Percentiles rank a stretch among this genome's conserved stretches.
Conservation (phyloP, 2,113 vertebrate genomes). For the Irena cyanogastra region DNA sequence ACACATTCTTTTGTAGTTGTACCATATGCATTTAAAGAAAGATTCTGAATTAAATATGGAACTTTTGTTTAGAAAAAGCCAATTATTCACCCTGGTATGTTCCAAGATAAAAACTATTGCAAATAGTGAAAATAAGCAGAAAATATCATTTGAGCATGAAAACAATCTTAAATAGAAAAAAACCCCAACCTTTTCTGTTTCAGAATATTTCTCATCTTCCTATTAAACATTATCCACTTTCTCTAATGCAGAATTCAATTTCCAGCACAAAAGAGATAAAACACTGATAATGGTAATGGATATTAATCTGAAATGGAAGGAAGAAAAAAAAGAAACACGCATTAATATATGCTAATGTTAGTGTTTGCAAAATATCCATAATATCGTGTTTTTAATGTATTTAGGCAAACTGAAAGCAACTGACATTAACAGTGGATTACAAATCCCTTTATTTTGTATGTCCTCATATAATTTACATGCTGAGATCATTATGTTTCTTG, state of each 20-base stretch:
- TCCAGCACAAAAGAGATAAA: constrained; percentile 54
- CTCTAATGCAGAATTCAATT: constrained; percentile 66
- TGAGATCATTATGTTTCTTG: constrained; percentile 44
- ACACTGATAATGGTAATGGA: constrained; percentile 65
- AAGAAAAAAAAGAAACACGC: constrained; percentile 31
- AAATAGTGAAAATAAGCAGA: not conserved
- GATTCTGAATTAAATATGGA: not conserved
- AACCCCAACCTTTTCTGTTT: not conserved
- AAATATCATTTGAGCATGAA: constrained; percentile 27
- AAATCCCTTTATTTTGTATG: constrained; percentile 43
- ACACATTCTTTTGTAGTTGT: not conserved
- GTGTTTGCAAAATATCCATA: constrained; percentile 57
- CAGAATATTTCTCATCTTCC: constrained; percentile 55
- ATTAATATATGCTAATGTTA: constrained; percentile 69
- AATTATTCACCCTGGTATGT: not conserved
- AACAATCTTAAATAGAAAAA: not conserved
- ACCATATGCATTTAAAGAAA: not conserved
- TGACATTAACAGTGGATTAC: constrained; percentile 65
- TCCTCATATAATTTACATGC: constrained; percentile 58
- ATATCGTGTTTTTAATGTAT: constrained; percentile 71
- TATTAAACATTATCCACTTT: constrained; percentile 56
- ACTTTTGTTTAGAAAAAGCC: not conserved
- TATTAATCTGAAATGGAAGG: constrained; percentile 66
- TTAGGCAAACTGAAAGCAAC: constrained; percentile 63
- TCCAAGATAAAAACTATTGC: not conserved